phyloP scores from a whole-genome alignment of 2,888 invertebrate genomes.

The Calameuta idolon region DNA sequence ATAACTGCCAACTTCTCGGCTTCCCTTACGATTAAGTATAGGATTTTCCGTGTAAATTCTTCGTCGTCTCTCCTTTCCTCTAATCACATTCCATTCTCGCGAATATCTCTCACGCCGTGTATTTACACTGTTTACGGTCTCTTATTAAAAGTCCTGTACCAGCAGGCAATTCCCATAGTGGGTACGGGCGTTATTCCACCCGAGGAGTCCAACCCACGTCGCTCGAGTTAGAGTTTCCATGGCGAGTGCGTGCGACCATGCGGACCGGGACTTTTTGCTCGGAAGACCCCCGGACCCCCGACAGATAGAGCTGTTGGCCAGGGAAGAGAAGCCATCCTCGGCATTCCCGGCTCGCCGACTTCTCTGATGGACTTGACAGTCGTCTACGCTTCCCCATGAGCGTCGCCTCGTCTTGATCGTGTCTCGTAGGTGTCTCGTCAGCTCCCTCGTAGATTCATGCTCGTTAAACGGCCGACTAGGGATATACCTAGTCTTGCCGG shows the following conservation, averaged over 20 bases:
- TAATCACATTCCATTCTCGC: background rate
- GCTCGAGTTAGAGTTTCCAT: background rate
- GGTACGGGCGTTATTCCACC: background rate
- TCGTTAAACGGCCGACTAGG: background rate
- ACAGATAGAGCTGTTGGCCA: conserved; percentile 57
- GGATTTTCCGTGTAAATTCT: background rate
- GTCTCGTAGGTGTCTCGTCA: background rate
- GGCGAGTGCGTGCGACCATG: conserved; percentile 50
- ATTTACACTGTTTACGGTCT: background rate
- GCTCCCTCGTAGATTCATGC: background rate
- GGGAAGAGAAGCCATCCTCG: conserved; percentile 46
- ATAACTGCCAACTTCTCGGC: background rate
- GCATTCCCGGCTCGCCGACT: conserved; percentile 56
- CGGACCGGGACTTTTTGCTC: conserved; percentile 50
- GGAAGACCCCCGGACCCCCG: conserved; percentile 24
- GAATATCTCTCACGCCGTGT: background rate
- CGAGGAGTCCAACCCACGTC: background rate
- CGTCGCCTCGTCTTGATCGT: background rate
- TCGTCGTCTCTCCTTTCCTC: background rate
- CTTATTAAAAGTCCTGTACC: background rate
- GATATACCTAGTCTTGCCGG: background rate
- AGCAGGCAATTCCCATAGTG: background rate
- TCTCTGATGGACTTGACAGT: conserved; percentile 34
- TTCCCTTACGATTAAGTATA: background rate
- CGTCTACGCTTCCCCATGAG: background rate